phyloP scores from a whole-genome alignment of 2,113 vertebrate species.

The Zosterops pallidus region DNA sequence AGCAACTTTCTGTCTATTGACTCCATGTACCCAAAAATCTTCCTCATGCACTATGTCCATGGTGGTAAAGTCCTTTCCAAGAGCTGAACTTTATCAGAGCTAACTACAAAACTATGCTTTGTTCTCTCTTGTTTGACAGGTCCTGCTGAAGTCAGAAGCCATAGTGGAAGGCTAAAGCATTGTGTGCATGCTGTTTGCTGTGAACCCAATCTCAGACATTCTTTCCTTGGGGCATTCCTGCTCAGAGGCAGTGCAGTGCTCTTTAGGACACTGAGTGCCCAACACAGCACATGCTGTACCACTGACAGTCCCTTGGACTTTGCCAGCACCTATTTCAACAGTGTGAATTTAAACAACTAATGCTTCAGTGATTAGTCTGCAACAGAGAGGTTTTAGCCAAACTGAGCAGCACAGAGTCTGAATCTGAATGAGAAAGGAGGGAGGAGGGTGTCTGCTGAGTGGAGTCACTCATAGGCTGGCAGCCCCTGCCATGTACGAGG shows the following conservation, averaged over 20 bases:
- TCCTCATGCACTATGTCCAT: fast-evolving
- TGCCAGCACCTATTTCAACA: neutral
- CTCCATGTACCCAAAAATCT: neutral
- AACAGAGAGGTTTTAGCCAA: neutral
- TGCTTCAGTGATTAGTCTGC: neutral
- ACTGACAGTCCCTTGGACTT: neutral
- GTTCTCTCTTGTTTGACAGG: neutral
- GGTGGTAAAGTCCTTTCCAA: neutral
- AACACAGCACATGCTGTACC: neutral
- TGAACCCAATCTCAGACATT: neutral
- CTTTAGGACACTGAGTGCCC: neutral
- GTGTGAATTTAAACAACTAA: neutral
- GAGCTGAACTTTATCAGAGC: neutral
- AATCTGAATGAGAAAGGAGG: neutral
- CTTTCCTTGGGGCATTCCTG: neutral
- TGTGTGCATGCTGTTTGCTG: neutral
- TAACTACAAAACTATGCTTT: neutral
- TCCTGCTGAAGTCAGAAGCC: neutral
- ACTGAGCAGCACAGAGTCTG: neutral
- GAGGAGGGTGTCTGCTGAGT: neutral
- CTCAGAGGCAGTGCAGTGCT: neutral
- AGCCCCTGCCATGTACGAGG: neutral
- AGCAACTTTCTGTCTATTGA: neutral
- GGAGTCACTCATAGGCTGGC: neutral
- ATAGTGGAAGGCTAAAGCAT: neutral